A percentile compares a stretch with the other conserved stretches of the same genome.
Conservation (phyloP, 2,797 vertebrate genomes). For the Decapterus maruadsi region DNA sequence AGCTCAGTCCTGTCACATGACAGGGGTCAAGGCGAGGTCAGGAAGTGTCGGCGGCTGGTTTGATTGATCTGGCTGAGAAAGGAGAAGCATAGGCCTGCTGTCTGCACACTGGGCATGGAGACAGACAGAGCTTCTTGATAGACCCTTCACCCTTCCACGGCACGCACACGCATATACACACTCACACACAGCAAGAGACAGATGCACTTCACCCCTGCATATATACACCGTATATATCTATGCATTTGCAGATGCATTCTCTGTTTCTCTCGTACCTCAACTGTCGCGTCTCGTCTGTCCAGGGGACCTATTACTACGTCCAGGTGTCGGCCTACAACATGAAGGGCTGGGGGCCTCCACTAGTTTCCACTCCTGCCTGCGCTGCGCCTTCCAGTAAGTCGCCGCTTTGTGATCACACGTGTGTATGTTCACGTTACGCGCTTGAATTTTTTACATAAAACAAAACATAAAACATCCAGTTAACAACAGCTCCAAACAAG, state of each 20-base stretch:
- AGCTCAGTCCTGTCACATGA: constrained; percentile 75
- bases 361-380: constrained; percentile 85
- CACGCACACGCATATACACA: not conserved
- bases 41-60: constrained; percentile 69
- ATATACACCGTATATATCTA: too few relatives aligned
- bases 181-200: constrained; percentile 31
- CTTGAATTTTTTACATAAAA: constrained; percentile 16
- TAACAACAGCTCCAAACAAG: constrained; percentile 25
- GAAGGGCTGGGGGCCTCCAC: constrained; percentile 92
- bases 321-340: constrained; percentile 94
- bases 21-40: constrained; percentile 80
- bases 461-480: constrained; percentile 30
- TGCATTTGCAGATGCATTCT: not conserved
- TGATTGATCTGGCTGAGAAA: constrained; percentile 87
- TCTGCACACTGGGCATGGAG: constrained; percentile 60
- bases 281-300: constrained; percentile 55
- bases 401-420: constrained; percentile 1
- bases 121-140: constrained; percentile 46
- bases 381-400: constrained; percentile 93
- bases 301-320: constrained; percentile 90
- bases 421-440: constrained; percentile 13
- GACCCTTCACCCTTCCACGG: constrained; percentile 11
- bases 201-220: constrained; percentile 6
- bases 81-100: constrained; percentile 73
- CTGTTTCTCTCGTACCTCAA: not conserved